Percentiles rank a stretch among this genome's conserved stretches.
phyloP scores from a whole-genome alignment of 2,113 vertebrate species.

The Brachyistius frenatus region DNA sequence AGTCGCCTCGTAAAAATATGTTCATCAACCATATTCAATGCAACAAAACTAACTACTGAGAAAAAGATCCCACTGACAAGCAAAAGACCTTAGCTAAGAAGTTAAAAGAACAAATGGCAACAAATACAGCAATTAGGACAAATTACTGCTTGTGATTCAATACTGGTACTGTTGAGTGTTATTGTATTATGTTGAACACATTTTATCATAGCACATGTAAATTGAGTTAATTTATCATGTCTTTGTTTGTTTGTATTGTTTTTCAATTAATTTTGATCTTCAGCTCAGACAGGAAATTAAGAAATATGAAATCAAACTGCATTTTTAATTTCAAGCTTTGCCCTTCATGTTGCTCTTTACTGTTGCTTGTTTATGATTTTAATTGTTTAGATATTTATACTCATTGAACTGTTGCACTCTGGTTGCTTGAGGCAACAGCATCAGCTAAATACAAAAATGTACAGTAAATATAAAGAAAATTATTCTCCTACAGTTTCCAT shows the following conservation, averaged over 20 bases:
- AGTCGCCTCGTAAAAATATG: background rate
- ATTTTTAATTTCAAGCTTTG: background rate
- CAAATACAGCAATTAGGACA: too few relatives aligned
- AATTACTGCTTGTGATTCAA: too few relatives aligned
- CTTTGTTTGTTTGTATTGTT: too few relatives aligned
- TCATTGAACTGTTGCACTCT: background rate
- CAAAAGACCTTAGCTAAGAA: too few relatives aligned
- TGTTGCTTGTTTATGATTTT: conserved; percentile 27
- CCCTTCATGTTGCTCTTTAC: conserved; percentile 14
- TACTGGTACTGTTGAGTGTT: too few relatives aligned
- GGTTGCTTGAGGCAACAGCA: background rate
- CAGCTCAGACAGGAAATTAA: background rate
- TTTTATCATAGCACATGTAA: too few relatives aligned
- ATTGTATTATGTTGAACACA: too few relatives aligned
- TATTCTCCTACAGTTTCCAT: background rate
- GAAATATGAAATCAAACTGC: background rate
- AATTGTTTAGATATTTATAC: background rate
- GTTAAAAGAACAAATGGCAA: too few relatives aligned
- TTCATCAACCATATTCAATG: too few relatives aligned
- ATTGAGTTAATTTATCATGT: too few relatives aligned
- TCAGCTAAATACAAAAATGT: background rate
- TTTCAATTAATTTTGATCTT: background rate
- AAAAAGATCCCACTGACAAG: background rate
- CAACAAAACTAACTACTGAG: background rate
- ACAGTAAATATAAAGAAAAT: background rate